Percentiles rank a stretch among this genome's conserved stretches.
Conservation (phyloP, 1,140 invertebrate genomes). For the Scaptodrosophila lebanonensis region DNA sequence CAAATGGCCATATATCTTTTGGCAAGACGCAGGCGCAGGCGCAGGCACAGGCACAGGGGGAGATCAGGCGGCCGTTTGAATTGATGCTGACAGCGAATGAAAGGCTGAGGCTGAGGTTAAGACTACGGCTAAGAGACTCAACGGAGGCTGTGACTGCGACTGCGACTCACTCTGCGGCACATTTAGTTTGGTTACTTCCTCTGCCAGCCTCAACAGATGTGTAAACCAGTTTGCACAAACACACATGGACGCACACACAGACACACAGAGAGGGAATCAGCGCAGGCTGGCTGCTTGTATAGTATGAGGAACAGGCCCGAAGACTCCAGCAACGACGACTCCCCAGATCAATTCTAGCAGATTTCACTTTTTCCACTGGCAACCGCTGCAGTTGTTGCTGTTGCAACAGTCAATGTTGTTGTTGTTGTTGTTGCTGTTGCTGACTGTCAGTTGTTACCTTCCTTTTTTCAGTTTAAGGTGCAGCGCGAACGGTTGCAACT, state of each 20-base stretch:
- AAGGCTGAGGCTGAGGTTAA: slow-evolving; percentile 45
- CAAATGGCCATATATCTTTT: slow-evolving; percentile 61
- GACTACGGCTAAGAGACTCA: background rate
- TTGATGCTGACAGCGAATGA: slow-evolving; percentile 75
- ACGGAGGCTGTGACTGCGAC: slow-evolving; percentile 28
- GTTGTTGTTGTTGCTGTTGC: slow-evolving; percentile 17
- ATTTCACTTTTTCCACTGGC: slow-evolving; percentile 65
- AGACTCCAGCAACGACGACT: slow-evolving; percentile 47
- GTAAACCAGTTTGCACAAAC: slow-evolving; percentile 61
- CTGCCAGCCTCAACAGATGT: slow-evolving; percentile 51
- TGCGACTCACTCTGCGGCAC: slow-evolving; percentile 15
- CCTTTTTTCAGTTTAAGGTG: slow-evolving; percentile 47
- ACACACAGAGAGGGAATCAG: background rate
- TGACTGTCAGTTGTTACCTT: slow-evolving; percentile 2
- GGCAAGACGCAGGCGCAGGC: background rate
- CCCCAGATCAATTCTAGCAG: slow-evolving; percentile 75
- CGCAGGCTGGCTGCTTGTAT: background rate
- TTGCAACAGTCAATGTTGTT: slow-evolving; percentile 6
- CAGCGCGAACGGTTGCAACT: slow-evolving; percentile 66
- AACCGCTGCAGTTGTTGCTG: slow-evolving; percentile 46
- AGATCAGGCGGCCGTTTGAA: slow-evolving; percentile 52
- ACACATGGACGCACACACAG: slow-evolving; percentile 1
- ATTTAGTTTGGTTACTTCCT: slow-evolving; percentile 21
- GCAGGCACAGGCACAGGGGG: background rate
- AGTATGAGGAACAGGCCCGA: too few relatives aligned